Percentiles rank a stretch among this genome's conserved stretches.
These are phyloP conservation scores for Brachionichthys hirsutus DNA, from an alignment of 2,113 vertebrate species.

Conservation along the genomic window DNA sequence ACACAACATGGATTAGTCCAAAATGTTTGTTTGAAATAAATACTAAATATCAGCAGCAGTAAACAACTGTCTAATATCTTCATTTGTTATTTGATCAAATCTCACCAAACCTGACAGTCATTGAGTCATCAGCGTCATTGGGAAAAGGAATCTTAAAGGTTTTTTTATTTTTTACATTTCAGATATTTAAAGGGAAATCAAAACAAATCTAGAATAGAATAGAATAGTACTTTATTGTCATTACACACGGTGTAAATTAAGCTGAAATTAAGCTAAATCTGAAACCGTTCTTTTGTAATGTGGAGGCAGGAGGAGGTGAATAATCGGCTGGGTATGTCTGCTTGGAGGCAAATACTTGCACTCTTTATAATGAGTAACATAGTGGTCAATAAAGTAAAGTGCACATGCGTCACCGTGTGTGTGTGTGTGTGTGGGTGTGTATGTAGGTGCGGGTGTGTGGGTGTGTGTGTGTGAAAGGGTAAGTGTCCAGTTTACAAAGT, in stretches of 20 bases:
- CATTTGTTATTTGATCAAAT: not conserved
- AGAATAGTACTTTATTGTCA: too few relatives aligned
- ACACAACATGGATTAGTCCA: not conserved
- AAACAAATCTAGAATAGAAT: too few relatives aligned
- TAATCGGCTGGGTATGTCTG: conserved; percentile 36
- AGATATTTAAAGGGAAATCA: too few relatives aligned
- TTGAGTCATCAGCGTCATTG: too few relatives aligned
- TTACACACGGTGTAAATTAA: too few relatives aligned
- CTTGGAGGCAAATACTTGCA: conserved; percentile 47
- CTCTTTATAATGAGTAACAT: conserved; percentile 39
- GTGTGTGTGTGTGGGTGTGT: conserved; percentile 18
- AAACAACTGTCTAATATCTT: not conserved
- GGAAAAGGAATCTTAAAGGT: too few relatives aligned
- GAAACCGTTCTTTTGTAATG: conserved; percentile 8
- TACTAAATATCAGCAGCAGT: conserved; percentile 36
- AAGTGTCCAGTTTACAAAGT: too few relatives aligned
- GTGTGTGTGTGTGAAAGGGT: not conserved
- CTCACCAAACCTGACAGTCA: too few relatives aligned
- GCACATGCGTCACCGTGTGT: conserved; percentile 1
- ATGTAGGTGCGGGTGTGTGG: conserved; percentile 1
- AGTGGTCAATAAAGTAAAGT: conserved; percentile 6
- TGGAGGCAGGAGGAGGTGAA: conserved; percentile 42
- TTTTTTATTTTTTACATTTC: too few relatives aligned
- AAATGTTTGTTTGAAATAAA: conserved; percentile 3
- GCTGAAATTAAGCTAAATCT: too few relatives aligned